phyloP scores from a whole-genome alignment of 2,888 invertebrate species.

The Seladonia tumulorum region DNA sequence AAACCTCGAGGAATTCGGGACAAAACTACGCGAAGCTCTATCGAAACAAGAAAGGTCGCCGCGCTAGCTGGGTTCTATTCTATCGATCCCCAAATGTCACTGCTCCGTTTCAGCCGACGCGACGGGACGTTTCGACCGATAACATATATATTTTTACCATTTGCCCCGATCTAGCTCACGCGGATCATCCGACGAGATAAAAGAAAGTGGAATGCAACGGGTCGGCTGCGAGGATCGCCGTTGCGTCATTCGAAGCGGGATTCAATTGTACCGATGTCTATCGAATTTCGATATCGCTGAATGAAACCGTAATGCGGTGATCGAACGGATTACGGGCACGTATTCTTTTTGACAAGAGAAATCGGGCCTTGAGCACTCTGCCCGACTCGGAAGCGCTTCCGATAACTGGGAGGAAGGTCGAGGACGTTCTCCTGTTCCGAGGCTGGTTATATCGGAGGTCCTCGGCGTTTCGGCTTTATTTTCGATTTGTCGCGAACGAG shows the following conservation, averaged over 20 bases:
- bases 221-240: neutral
- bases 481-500: neutral
- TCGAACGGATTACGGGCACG: neutral
- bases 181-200: neutral
- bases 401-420: neutral
- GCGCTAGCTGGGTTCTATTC: neutral
- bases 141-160: slow-evolving; percentile 1
- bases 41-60: slow-evolving; percentile 11
- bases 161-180: neutral
- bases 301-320: neutral
- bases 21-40: neutral
- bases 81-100: slow-evolving; percentile 36
- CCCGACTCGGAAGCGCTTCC: neutral
- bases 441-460: neutral
- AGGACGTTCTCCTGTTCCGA: neutral
- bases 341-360: neutral
- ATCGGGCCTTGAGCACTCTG: neutral
- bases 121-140: neutral
- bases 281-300: neutral
- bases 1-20: neutral
- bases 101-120: neutral
- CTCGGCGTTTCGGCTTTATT: neutral
- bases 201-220: neutral
- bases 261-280: neutral
- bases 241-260: neutral